Percentiles rank a stretch among this genome's conserved stretches.
Conservation (phyloP, 2,888 invertebrate species). For the Petrophora chlorosata region DNA sequence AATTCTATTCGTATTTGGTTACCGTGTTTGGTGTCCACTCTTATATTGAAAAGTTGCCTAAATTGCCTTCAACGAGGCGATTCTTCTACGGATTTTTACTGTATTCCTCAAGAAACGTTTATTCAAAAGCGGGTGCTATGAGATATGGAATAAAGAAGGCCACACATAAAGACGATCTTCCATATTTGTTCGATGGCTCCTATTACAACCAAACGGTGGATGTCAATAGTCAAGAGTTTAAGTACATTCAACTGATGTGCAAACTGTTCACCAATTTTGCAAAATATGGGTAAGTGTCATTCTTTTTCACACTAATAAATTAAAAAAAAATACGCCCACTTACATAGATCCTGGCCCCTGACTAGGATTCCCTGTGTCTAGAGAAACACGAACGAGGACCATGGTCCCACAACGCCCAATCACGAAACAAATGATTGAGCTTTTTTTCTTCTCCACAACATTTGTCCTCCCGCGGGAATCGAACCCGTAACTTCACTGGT, state of each 20-base stretch:
- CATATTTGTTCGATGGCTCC: constrained; percentile 19
- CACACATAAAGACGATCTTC: constrained; percentile 24
- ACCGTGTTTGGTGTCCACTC: constrained; percentile 18
- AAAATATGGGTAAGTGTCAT: constrained; percentile 48
- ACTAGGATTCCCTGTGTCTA: not conserved
- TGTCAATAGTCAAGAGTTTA: constrained; percentile 7
- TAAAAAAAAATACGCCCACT: not conserved
- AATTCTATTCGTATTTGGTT: constrained; percentile 3
- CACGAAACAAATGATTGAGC: no score
- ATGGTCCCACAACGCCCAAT: no score
- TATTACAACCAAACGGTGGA: constrained; percentile 13
- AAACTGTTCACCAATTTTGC: constrained; percentile 42
- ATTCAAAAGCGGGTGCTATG: constrained; percentile 4
- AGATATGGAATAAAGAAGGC: constrained; percentile 20
- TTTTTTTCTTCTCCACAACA: no score
- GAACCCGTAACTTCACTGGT: no score
- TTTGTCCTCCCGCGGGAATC: no score
- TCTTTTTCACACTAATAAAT: no score
- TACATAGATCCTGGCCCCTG: no score
- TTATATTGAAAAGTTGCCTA: constrained; percentile 13
- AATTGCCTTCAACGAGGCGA: constrained; percentile 1
- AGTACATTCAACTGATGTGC: constrained; percentile 22
- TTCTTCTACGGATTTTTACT: constrained; percentile 23
- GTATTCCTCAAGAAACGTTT: constrained; percentile 21
- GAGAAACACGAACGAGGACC: no score